Percentiles rank a stretch among this genome's conserved stretches.
phyloP scores from a whole-genome alignment of 1,140 invertebrate genomes.

The Drosophila yakuba region DNA sequence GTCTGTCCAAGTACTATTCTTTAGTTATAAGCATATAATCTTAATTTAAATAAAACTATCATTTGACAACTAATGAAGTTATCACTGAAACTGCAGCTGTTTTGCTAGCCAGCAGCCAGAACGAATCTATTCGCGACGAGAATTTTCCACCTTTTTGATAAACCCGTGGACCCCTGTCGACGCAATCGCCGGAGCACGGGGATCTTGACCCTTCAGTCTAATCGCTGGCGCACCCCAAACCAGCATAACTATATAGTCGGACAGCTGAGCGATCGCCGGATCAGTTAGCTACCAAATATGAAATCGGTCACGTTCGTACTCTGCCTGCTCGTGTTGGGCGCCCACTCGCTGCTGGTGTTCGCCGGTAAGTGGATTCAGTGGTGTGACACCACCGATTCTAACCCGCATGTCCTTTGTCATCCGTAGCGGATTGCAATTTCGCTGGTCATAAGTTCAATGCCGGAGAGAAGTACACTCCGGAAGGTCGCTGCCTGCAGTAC shows the following conservation, averaged over 20 bases:
- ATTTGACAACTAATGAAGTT: neutral
- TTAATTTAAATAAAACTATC: no score
- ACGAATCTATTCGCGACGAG: neutral
- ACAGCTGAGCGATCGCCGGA: no score
- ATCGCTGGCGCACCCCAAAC: constrained; percentile 13
- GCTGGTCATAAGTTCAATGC: constrained; percentile 19
- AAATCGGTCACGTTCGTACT: constrained; percentile 56
- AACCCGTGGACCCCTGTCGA: neutral
- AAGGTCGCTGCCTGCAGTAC: constrained; percentile 22
- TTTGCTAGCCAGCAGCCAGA: neutral
- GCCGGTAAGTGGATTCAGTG: constrained; percentile 30
- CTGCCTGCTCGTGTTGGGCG: constrained; percentile 50
- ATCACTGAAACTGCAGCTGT: neutral
- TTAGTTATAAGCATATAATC: no score
- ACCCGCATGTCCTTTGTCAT: no score
- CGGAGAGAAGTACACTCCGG: constrained; percentile 42
- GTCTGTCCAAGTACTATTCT: no score
- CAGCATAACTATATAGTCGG: constrained; percentile 12
- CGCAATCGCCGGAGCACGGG: neutral
- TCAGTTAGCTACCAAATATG: constrained; percentile 38
- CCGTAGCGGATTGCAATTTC: constrained; percentile 35
- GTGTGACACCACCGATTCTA: no score
- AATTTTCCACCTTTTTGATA: constrained; percentile 25
- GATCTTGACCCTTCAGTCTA: constrained; percentile 32
- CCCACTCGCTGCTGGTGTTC: constrained; percentile 52